A percentile compares a stretch with the other conserved stretches of the same genome.
Evolutionary conservation across 2,113 vertebrate species (phyloP).

Genomic region (Petromus typicus): DNA sequence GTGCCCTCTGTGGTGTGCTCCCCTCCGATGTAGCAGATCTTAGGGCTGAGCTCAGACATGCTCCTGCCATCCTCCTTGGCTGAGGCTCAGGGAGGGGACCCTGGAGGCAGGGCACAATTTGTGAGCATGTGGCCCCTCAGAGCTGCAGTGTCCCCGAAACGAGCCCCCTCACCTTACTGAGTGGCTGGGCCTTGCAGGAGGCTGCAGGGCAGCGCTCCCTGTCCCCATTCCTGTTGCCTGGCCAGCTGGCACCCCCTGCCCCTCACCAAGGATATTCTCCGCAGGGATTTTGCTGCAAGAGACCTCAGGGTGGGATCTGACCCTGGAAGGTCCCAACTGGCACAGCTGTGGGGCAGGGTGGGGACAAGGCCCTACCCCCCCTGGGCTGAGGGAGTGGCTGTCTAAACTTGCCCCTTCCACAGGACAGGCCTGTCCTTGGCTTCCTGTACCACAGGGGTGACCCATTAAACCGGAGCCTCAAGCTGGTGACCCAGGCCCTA

Average conservation of each 20-base stretch:
- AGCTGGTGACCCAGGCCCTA: background rate
- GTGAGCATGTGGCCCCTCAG: background rate
- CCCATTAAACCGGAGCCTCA: background rate
- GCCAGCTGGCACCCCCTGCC: background rate
- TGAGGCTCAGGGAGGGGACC: background rate
- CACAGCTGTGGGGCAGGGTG: background rate
- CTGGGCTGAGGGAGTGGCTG: no score
- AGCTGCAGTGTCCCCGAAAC: background rate
- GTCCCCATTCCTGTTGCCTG: background rate
- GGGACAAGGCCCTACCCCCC: no score
- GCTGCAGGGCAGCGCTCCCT: no score
- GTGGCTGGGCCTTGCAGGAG: background rate
- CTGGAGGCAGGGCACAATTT: background rate
- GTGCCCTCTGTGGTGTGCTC: background rate
- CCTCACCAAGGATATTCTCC: background rate
- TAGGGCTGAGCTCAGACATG: background rate
- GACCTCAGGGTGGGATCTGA: background rate
- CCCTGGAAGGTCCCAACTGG: background rate
- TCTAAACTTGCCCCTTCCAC: background rate
- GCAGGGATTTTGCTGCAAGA: background rate
- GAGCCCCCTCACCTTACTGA: no score
- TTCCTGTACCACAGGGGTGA: background rate
- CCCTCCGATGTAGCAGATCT: background rate
- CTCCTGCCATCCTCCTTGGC: background rate
- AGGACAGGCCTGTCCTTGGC: background rate